Base-by-base conservation (phyloP, 2,888 invertebrate genomes). In the Ormia ochracea region DNA sequence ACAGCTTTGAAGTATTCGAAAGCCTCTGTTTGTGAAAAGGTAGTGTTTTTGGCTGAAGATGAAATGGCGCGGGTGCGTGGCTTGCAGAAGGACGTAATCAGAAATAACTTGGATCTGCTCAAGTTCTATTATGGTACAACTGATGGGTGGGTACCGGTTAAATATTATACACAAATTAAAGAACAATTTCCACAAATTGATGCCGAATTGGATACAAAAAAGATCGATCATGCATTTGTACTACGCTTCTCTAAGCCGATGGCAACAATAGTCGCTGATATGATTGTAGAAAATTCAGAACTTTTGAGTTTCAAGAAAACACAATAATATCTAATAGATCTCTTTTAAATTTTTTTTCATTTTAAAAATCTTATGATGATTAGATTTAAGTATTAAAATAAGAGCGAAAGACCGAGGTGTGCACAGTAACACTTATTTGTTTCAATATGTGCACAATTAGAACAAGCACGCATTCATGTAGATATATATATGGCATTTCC, bases 131-230 rank as follows among this genome's bases (percentile, higher is more conserved):
- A 96, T 88, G 95, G 96, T 9, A 90, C 91, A 4, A 91, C 87
- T 3, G 98, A 98, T 89, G 92, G 92, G 6, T 98, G 98, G 98
- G 94, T 93, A 61, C 98, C 98, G 0, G 84, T 92, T 0, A 88
- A 90, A 43, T 96, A 94, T 86, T 95, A 93, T 86, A 90, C 93
- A 26, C 92, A 94, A 79, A 89, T 98, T 73, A 92, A 91, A 81
- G 83, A 88, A 19, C 90, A 90, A 70, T 91, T 93, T 86, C 94
- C 94, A 0, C 88, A 91, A 69, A 89, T 93, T 6, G 91, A 94
- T 81, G 92, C 93, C 3, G 88, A 91, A 78, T 85, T 94, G 19
- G 94, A 94, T 86, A 89, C 91, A 19, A 88, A 91, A 54, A 91
- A 92, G 19, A 92, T 92, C 84, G 91, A 92, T 33, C 98, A 98